Evolutionary conservation across 92 coral and sea anemone genomes (phyloP).

Genomic region (Galaxea fascicularis): DNA sequence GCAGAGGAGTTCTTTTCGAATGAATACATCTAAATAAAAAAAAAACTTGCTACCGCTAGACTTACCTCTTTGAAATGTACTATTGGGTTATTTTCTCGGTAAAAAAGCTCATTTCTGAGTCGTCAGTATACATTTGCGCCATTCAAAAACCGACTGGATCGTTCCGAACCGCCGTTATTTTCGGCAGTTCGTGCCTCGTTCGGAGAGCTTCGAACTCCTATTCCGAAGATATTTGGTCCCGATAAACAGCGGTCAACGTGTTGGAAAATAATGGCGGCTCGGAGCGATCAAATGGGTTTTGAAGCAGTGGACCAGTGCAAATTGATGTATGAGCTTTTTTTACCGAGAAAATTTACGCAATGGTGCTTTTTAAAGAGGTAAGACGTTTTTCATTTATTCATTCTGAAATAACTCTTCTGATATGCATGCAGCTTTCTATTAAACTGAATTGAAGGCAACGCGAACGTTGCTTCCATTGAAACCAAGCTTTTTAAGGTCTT

Average conservation of each 20-base stretch:
- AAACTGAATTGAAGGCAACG: not conserved
- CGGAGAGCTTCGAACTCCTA: no score
- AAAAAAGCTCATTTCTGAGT: no score
- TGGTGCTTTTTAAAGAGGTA: not conserved
- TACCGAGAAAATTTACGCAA: not conserved
- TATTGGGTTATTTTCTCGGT: not conserved
- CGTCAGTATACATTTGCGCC: no score
- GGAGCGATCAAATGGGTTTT: not conserved
- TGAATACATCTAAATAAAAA: not conserved
- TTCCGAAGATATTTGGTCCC: no score
- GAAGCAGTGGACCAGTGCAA: not conserved
- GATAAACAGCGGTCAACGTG: no score
- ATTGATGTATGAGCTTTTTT: not conserved
- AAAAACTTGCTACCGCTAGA: no score
- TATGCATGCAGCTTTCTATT: no score
- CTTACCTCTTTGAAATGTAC: not conserved
- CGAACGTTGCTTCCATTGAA: not conserved
- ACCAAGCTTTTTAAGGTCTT: not conserved
- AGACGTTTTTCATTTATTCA: not conserved
- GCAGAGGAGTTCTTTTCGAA: not conserved
- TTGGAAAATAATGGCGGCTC: not conserved
- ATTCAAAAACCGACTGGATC: not conserved
- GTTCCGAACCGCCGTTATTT: not conserved
- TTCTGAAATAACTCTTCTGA: not conserved
- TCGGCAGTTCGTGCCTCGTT: no score